Evolutionary conservation across 2,888 invertebrate genomes (phyloP), one percentile per base, ranked within the genome.

Genomic region (Ophion costatus): DNA sequence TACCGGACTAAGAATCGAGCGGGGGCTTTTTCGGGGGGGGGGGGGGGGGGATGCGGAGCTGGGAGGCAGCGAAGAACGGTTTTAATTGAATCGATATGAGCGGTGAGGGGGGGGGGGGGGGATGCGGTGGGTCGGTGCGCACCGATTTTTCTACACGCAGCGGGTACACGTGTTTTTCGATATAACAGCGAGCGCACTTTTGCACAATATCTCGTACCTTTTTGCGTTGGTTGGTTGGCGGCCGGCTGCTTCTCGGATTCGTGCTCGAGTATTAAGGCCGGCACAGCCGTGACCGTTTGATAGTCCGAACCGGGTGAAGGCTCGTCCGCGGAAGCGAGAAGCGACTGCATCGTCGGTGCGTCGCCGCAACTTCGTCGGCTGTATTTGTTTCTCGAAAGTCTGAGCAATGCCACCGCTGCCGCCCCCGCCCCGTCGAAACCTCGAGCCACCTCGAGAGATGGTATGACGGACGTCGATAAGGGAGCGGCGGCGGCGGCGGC

Each of bases 201-300:
- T 5, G 33, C 38, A 9, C 38, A 0, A 0, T 38, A 51, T 51
- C 14, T 17, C 17, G 51, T 14, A 88, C 88, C 88, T 86, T 77
- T 75, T 71, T 81, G 83, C 45, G 80, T 71, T 11, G 86, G 67
- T n/a, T 95, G 95, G 87, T 95, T 63, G 14, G 64, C 95, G 14
- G 64, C 95, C 94, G 95, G 95, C 86, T 95, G 95, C 94, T 95
- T 95, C 85, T 93, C 94, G 29, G 94, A 92, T 92, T 95, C 95
- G 92, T 96, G 96, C 92, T 97, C 97, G 93, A 97, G 96, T 93
- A 97, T 96, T 93, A 96, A 96, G 89, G 96, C 97, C 84, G 97
- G 97, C 88, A 97, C 95, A 88, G 97, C 97, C 89, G 96, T 97
- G 91, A 97, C 97, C 92, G 96, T 95, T 92, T 96, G 96, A 94